These are phyloP conservation scores for Serranochromis macrocephalus DNA, from an alignment of 2,113 vertebrate genomes.

Conservation along the genomic window DNA sequence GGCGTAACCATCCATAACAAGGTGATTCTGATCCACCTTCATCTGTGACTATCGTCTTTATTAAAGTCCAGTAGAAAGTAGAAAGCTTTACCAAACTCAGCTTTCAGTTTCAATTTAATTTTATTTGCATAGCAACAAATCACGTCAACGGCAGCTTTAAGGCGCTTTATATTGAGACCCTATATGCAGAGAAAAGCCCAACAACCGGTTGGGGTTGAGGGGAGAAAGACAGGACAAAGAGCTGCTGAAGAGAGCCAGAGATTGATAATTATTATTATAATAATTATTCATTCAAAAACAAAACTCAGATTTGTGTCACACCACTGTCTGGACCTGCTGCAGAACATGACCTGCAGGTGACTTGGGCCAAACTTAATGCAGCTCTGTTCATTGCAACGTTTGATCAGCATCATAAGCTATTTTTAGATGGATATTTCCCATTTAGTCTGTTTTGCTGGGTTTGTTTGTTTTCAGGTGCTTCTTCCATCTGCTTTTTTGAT, in stretches of 20 bases:
- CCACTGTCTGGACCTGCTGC: not conserved
- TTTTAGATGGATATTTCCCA: not conserved
- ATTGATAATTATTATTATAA: not conserved
- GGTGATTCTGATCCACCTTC: not conserved
- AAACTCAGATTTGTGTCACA: not conserved
- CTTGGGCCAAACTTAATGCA: not conserved
- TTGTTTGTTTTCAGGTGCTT: not conserved
- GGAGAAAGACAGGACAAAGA: not conserved
- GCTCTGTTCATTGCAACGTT: not conserved
- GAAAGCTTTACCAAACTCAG: not conserved
- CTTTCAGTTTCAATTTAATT: not conserved
- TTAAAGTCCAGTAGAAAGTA: not conserved
- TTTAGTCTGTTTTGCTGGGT: not conserved
- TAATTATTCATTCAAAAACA: not conserved
- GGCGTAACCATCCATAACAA: not conserved
- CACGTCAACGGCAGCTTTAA: not conserved
- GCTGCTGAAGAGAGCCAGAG: not conserved
- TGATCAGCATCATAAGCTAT: not conserved
- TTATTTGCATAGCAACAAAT: not conserved
- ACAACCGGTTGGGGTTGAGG: not conserved
- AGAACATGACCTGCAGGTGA: not conserved
- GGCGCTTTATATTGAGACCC: not conserved
- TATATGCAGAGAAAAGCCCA: not conserved
- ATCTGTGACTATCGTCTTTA: not conserved
- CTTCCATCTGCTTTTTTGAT: not conserved